phyloP scores from a whole-genome alignment of 2,797 vertebrate species.

The Simalia tracyae region DNA sequence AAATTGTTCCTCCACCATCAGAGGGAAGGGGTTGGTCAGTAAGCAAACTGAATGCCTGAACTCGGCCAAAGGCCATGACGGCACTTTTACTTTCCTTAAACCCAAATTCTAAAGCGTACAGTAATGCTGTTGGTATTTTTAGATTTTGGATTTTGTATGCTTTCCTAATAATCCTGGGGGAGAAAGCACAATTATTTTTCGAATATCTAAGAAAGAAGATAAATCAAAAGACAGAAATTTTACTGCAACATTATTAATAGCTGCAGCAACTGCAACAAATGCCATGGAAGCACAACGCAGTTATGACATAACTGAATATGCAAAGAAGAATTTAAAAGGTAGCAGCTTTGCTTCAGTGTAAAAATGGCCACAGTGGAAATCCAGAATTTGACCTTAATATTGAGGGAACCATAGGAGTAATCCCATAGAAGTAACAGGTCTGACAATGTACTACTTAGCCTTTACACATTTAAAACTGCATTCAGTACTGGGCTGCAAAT shows the following conservation, averaged over 20 bases:
- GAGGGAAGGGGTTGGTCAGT: background rate
- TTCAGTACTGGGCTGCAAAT: background rate
- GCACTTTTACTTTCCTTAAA: background rate
- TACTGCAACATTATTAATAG: constrained; percentile 1
- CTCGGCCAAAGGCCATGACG: no score
- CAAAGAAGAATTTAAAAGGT: background rate
- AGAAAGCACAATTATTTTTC: background rate
- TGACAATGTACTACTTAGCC: background rate
- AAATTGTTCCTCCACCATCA: background rate
- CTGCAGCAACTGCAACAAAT: background rate
- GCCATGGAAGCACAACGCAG: background rate
- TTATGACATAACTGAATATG: background rate
- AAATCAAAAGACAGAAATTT: background rate
- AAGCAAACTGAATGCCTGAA: background rate
- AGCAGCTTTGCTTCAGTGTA: background rate
- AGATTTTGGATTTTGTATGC: background rate
- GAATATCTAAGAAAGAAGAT: background rate
- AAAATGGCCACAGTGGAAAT: background rate
- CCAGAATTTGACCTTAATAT: background rate
- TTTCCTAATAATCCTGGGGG: background rate
- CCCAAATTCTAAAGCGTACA: background rate
- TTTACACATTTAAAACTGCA: background rate
- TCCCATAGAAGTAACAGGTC: background rate
- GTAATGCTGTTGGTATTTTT: background rate
- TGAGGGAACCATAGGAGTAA: background rate